These are phyloP conservation scores for human DNA, from an alignment of 2,113 vertebrate genomes.

Conservation along the genomic window GRCh38 chr1:232639001-232639500, in stretches of 20 bases:
- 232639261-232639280: neutral
- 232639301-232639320: neutral
- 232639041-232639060: neutral
- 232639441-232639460: neutral
- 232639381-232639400: neutral
- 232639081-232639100: neutral
- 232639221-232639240: neutral
- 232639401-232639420: neutral
- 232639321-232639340: neutral
- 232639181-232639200: neutral
- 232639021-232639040: neutral
- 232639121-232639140: neutral
- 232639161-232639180: neutral
- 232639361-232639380: neutral
- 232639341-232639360: too few species aligned
- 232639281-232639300: neutral
- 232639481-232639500: neutral
- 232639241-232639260: neutral
- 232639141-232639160: neutral
- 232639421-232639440: neutral
- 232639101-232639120: neutral
- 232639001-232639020: neutral
- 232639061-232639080: neutral
- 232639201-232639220: neutral
- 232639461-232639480: neutral